Evolutionary conservation across 2,888 invertebrate genomes (phyloP).

Genomic region (Drosophila mayaguana): DNA sequence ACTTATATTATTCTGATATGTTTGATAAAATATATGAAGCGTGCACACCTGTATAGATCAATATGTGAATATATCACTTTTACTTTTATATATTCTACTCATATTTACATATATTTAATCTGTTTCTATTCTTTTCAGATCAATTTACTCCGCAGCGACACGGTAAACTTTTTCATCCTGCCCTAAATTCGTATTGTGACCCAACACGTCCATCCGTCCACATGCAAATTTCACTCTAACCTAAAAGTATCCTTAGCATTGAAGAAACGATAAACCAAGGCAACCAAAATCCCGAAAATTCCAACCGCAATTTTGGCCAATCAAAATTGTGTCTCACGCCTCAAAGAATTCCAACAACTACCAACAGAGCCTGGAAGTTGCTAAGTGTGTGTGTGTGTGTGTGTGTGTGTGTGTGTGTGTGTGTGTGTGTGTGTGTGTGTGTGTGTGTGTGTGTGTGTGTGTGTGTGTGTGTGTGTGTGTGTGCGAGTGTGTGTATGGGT

Average conservation of each 20-base stretch:
- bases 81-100: neutral
- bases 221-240: constrained; percentile 10
- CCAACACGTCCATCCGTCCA: constrained; percentile 13
- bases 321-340: constrained; percentile 32
- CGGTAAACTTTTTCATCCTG: constrained; percentile 39
- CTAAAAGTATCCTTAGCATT: neutral
- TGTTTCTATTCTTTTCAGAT: constrained; percentile 15
- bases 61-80: neutral
- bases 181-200: constrained; percentile 16
- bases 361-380: constrained; percentile 4
- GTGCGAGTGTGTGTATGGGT: too few relatives aligned
- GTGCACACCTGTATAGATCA: too few relatives aligned
- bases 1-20: neutral
- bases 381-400: constrained; percentile 1
- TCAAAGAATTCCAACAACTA: constrained; percentile 21
- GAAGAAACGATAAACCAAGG: neutral
- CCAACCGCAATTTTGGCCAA: constrained; percentile 50
- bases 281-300: constrained; percentile 6
- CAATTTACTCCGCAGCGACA: neutral
- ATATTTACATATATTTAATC: neutral
- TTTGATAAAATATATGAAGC: neutral
- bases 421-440: neutral
- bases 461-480: constrained; percentile 1
- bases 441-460: neutral
- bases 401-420: constrained; percentile 3